These are phyloP conservation scores for Cygnus buccinator DNA, from an alignment of 2,113 vertebrate species.

Conservation along the genomic window DNA sequence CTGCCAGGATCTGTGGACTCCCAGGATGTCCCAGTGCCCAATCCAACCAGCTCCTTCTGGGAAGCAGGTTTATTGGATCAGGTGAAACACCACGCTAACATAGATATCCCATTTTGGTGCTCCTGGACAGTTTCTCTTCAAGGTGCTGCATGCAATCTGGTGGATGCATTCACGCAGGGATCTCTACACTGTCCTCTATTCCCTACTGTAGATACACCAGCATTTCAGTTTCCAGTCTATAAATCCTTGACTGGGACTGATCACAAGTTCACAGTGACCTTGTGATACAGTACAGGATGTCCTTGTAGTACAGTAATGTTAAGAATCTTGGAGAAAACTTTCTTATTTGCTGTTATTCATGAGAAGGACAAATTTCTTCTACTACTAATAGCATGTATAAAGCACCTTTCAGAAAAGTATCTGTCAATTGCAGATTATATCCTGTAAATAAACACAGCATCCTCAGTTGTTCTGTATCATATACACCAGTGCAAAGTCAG, in stretches of 20 bases:
- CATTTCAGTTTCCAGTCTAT: not conserved
- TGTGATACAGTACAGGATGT: not conserved
- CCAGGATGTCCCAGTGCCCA: not conserved
- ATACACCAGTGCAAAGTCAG: not conserved
- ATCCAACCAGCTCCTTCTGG: not conserved
- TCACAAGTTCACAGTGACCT: not conserved
- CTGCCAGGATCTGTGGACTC: not conserved
- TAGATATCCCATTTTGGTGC: not conserved
- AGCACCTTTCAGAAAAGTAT: not conserved
- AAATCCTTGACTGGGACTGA: not conserved
- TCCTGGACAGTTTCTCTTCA: not conserved
- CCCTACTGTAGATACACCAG: not conserved
- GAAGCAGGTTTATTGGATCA: not conserved
- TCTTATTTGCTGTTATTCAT: not conserved
- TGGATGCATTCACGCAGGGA: not conserved
- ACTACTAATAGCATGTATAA: not conserved
- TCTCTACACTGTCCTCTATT: not conserved
- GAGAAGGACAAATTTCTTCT: not conserved
- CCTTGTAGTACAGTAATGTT: not conserved
- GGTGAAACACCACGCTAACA: not conserved
- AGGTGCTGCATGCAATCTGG: not conserved
- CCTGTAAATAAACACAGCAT: not conserved
- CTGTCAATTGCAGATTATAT: not conserved
- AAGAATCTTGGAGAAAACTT: not conserved
- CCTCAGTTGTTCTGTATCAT: not conserved